Evolutionary conservation across 2,888 invertebrate genomes (phyloP).

Genomic region (Tenthredo livida): DNA sequence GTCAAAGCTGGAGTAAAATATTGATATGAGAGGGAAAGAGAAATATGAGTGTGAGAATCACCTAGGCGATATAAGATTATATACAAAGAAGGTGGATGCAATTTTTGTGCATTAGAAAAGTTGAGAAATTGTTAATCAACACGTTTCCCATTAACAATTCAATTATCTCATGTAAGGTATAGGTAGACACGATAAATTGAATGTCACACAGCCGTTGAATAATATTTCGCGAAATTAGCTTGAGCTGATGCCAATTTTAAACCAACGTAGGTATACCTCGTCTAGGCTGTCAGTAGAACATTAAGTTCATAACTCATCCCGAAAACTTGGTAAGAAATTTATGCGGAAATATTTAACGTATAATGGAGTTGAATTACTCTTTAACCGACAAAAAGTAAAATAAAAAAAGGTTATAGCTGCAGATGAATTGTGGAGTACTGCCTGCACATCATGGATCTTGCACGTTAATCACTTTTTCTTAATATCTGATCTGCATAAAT

Average conservation of each 20-base stretch:
- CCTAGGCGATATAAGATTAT: neutral
- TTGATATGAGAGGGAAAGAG: neutral
- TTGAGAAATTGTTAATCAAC: constrained; percentile 8
- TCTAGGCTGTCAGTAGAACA: neutral
- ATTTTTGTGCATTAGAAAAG: neutral
- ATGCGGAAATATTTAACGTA: neutral
- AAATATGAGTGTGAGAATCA: neutral
- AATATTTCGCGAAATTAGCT: constrained; percentile 40
- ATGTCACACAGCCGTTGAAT: constrained; percentile 18
- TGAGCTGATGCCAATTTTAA: constrained; percentile 39
- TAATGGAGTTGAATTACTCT: neutral
- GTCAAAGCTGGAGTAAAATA: neutral
- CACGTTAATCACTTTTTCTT: too few relatives aligned
- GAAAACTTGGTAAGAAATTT: neutral
- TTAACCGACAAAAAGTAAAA: neutral
- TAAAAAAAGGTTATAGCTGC: neutral
- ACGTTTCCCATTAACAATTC: neutral
- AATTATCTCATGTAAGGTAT: neutral
- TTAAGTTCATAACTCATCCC: neutral
- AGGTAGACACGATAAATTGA: neutral
- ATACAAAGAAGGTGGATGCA: neutral
- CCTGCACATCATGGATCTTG: neutral
- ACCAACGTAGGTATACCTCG: too few relatives aligned
- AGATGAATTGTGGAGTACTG: neutral
- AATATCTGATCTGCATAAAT: too few relatives aligned